Conservation (phyloP, 2,888 invertebrate species). For the Drosophila silvestris region DNA sequence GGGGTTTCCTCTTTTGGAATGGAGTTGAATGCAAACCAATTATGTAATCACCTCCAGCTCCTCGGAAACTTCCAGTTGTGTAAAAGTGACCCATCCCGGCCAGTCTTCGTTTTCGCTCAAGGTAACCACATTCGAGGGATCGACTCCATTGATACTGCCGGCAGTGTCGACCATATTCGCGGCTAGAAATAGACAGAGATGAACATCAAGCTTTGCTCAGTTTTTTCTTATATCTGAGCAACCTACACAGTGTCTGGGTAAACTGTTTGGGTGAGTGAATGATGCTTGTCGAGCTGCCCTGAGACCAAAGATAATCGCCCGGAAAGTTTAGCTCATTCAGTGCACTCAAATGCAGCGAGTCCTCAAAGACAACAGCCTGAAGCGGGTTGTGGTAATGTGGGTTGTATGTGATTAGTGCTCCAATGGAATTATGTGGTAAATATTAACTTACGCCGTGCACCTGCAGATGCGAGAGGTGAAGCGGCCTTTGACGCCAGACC, state of each 20-base stretch:
- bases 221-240: not conserved
- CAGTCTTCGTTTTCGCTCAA: constrained; percentile 85
- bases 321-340: constrained; percentile 87
- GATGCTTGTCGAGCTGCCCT: constrained; percentile 74
- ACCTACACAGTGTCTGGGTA: constrained; percentile 80
- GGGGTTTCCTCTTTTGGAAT: not conserved
- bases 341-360: constrained; percentile 76
- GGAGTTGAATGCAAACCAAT: not conserved
- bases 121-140: constrained; percentile 86
- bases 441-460: constrained; percentile 86
- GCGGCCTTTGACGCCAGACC: constrained; percentile 85
- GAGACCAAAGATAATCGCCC: constrained; percentile 85
- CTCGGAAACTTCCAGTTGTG: constrained; percentile 86
- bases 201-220: not conserved
- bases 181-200: constrained; percentile 41
- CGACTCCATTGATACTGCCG: constrained; percentile 85
- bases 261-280: constrained; percentile 86
- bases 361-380: constrained; percentile 85
- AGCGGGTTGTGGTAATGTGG: not conserved
- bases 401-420: not conserved
- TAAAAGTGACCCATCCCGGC: constrained; percentile 86
- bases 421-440: not conserved
- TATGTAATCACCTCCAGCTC: constrained; percentile 84
- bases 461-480: constrained; percentile 83
- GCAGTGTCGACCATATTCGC: constrained; percentile 83